Percentiles rank a stretch among this genome's conserved stretches.
These are phyloP conservation scores for Caenorhabditis inopinata DNA, from an alignment of 1,140 invertebrate genomes.

Conservation along the genomic window DNA sequence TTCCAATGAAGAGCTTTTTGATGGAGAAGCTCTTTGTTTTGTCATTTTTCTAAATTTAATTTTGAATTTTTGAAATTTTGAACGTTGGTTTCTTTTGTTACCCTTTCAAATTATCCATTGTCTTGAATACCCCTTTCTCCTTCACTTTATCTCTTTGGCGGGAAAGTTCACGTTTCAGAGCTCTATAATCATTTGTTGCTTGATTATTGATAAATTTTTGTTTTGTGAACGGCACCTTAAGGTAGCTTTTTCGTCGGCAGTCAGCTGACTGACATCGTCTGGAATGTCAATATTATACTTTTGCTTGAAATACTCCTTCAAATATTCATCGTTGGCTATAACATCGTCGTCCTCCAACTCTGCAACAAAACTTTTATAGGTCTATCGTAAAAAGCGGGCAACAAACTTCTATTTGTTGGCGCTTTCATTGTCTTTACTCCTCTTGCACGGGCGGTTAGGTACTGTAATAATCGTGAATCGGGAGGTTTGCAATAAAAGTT, in stretches of 20 bases:
- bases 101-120: conserved; percentile 42
- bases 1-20: neutral
- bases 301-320: conserved; percentile 48
- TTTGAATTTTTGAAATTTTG: neutral
- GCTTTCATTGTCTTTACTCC: conserved; percentile 33
- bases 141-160: conserved; percentile 36
- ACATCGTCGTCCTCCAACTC: conserved; percentile 43
- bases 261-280: conserved; percentile 39
- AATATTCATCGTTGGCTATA: conserved; percentile 42
- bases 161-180: conserved; percentile 38
- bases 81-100: neutral
- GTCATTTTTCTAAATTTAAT: conserved; percentile 28
- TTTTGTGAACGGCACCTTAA: too few species aligned
- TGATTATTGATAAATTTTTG: too few species aligned
- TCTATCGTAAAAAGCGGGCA: neutral
- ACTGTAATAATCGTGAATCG: conserved; percentile 21
- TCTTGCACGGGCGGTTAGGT: conserved; percentile 26
- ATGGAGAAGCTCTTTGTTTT: conserved; percentile 4
- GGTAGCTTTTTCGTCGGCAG: conserved; percentile 46
- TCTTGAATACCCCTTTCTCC: conserved; percentile 44
- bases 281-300: conserved; percentile 49
- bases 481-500: neutral
- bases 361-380: conserved; percentile 19
- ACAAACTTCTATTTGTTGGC: conserved; percentile 1
- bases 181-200: neutral